Evolutionary conservation across 2,888 invertebrate species (phyloP).

Genomic region (Eupithecia pulchellata): DNA sequence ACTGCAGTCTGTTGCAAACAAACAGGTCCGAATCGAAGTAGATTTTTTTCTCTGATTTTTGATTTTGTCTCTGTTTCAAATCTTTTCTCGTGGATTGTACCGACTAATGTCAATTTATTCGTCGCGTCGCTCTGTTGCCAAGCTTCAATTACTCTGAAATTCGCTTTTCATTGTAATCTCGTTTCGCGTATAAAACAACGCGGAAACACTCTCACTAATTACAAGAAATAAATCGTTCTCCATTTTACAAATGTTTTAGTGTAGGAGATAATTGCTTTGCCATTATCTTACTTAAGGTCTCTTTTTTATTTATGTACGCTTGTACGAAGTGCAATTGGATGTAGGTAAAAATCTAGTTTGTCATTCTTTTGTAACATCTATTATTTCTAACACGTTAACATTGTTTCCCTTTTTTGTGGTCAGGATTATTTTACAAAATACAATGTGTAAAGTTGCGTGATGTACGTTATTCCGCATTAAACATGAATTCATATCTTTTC

Average conservation of each 20-base stretch:
- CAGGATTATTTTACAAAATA: no score
- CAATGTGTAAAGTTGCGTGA: no score
- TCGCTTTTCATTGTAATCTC: constrained; percentile 1
- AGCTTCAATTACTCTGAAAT: constrained; percentile 8
- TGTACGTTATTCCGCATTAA: no score
- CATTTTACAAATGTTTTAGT: not conserved
- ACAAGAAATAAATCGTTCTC: constrained; percentile 2
- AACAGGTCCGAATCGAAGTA: no score
- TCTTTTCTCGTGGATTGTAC: not conserved
- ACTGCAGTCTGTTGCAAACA: no score
- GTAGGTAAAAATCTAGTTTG: no score
- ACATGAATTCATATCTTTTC: no score
- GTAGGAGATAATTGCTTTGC: not conserved
- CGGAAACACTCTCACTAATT: constrained; percentile 7
- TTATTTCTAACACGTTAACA: no score
- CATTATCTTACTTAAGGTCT: not conserved
- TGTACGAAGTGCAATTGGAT: no score
- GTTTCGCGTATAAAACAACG: constrained; percentile 5
- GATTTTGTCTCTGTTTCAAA: not conserved
- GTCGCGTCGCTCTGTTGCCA: not conserved
- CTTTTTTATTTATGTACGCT: not conserved
- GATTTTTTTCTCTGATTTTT: no score
- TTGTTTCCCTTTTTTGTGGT: no score
- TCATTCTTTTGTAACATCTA: no score
- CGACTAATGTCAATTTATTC: not conserved